Base-by-base conservation (phyloP, 2,113 vertebrate species). In the Erpornis zantholeuca region DNA sequence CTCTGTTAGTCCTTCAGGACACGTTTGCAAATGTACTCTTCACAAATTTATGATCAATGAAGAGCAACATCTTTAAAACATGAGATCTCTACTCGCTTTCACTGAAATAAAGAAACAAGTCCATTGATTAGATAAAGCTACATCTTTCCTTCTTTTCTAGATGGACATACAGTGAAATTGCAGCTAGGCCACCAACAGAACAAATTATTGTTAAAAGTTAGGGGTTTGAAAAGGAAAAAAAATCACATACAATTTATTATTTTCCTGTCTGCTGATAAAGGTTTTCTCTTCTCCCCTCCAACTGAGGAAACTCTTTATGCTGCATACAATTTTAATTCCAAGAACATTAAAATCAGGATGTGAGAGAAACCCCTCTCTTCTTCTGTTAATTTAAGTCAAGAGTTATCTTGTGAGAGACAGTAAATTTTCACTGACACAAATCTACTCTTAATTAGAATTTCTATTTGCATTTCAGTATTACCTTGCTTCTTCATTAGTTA, bases 401-500 rank as follows among this genome's bases (percentile, higher is more conserved):
- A 88, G 44, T 57, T 83, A 70, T 20, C 33, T 65, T 73, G 18
- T 45, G 15, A 61, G 18, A 56, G 9, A 56, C 40, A 56, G 57
- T 7, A 56, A n/a, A 36, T 29, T 59, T 84, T 63, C 52, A 70
- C 47, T 31, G 21, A 54, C 15, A 35, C 5, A 84, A 65, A 70
- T 38, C 20, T 73, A 42, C 42, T 78, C 80, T 73, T 66, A 94
- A 83, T 69, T 83, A 75, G 6, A 91, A 88, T 78, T 52, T 63
- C 53, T 94, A 53, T 75, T 85, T 82, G 56, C 25, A 57, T 68
- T 88, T 88, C 71, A 57, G 27, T 92, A 68, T 85, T 56, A 21
- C 12, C 53, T 92, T 69, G 87, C 25, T 82, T 84, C n/a, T 83
- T 92, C 80, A 82, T 70, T 88, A 92, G 25, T 29, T 84, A 57